A percentile compares a stretch with the other conserved stretches of the same genome.
Evolutionary conservation across 2,113 vertebrate species (phyloP).

Genomic region (Hippocampus abdominalis): DNA sequence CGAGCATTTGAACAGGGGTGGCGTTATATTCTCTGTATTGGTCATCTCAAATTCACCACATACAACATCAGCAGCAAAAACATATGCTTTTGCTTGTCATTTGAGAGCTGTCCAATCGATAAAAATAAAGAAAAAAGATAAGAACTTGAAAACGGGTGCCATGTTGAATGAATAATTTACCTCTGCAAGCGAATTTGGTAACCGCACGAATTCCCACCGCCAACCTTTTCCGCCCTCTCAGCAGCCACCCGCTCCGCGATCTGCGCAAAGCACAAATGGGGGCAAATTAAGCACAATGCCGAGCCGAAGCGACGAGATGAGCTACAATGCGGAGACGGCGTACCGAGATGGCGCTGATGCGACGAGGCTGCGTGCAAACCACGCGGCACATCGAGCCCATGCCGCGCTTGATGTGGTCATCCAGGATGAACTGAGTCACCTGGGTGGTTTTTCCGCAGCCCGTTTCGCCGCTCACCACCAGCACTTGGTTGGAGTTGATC

Average conservation of each 20-base stretch:
- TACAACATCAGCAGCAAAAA: too few species aligned
- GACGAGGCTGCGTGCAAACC: constrained; percentile 90
- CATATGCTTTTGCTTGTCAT: too few species aligned
- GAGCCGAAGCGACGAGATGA: background rate
- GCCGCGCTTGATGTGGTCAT: constrained; percentile 82
- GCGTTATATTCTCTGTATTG: too few species aligned
- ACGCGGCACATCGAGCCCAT: constrained; percentile 86
- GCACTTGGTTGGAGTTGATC: constrained; percentile 79
- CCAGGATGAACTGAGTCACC: constrained; percentile 94
- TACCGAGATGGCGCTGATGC: constrained; percentile 97
- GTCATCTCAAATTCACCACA: too few species aligned
- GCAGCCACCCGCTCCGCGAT: constrained; percentile 93
- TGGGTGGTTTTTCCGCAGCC: constrained; percentile 98
- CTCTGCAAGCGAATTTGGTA: constrained; percentile 97
- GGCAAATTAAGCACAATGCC: background rate
- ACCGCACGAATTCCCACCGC: constrained; percentile 86
- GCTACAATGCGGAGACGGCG: constrained; percentile 35
- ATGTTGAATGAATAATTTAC: constrained; percentile 58
- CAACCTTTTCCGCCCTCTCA: constrained; percentile 88
- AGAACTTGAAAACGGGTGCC: too few species aligned
- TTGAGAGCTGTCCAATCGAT: too few species aligned
- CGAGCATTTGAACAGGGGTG: too few species aligned
- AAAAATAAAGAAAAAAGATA: too few species aligned
- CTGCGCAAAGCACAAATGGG: constrained; percentile 57
- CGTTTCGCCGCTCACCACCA: constrained; percentile 94